Evolutionary conservation across 2,888 invertebrate genomes (phyloP).

Genomic region (Sminthurinus aureus): DNA sequence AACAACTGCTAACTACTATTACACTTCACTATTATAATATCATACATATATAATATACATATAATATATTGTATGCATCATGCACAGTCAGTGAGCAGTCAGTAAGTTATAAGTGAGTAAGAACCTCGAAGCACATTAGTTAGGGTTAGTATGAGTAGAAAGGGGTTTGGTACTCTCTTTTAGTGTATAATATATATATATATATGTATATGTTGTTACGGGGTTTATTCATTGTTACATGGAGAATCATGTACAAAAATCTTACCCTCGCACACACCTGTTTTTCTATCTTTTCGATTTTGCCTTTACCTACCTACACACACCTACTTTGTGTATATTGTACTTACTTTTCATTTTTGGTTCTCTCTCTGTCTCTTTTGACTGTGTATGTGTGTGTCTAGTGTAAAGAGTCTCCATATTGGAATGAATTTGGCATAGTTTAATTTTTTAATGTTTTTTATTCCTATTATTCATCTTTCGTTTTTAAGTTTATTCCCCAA

Average conservation of each 20-base stretch:
- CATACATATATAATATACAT: too few relatives aligned
- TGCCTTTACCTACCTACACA: slow-evolving; percentile 17
- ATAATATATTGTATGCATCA: not conserved
- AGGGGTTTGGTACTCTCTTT: not conserved
- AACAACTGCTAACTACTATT: slow-evolving; percentile 3
- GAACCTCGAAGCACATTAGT: slow-evolving; percentile 1
- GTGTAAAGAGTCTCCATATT: slow-evolving; percentile 15
- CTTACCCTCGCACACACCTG: slow-evolving; percentile 27
- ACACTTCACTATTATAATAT: not conserved
- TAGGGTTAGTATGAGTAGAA: not conserved
- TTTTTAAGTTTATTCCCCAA: slow-evolving; percentile 19
- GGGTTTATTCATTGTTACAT: not conserved
- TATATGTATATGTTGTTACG: not conserved
- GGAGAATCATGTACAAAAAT: not conserved
- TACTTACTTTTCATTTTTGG: slow-evolving; percentile 15
- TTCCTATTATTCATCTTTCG: slow-evolving; percentile 7
- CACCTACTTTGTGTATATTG: slow-evolving; percentile 33
- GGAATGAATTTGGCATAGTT: slow-evolving; percentile 15
- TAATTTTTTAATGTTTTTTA: slow-evolving; percentile 16
- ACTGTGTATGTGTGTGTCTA: not conserved
- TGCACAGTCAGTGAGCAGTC: not conserved
- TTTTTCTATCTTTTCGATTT: slow-evolving; percentile 13
- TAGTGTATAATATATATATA: not conserved
- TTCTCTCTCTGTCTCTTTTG: slow-evolving; percentile 21
- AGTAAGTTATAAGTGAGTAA: not conserved